These are phyloP conservation scores for Arctopsyche grandis DNA, from an alignment of 1,140 invertebrate species.

Conservation along the genomic window DNA sequence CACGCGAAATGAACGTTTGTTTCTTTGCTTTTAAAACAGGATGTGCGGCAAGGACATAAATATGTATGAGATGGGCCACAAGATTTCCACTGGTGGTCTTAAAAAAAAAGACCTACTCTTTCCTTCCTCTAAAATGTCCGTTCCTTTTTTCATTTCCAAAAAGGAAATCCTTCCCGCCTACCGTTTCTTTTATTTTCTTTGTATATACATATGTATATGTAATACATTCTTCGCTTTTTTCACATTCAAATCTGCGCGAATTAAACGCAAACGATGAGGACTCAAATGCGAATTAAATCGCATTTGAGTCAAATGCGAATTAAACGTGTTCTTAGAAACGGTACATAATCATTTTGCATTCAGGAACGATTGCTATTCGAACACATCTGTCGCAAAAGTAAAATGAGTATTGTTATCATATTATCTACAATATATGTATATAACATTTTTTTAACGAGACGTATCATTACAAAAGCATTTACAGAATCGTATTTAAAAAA, in stretches of 20 bases:
- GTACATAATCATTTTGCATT: slow-evolving; percentile 6
- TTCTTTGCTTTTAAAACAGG: slow-evolving; percentile 19
- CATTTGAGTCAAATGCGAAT: neutral
- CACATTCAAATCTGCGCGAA: neutral
- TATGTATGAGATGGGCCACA: slow-evolving; percentile 40
- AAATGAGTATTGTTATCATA: too few relatives aligned
- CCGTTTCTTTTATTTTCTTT: neutral
- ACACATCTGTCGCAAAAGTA: neutral
- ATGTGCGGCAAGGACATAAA: slow-evolving; percentile 31
- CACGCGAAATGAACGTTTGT: slow-evolving; percentile 9
- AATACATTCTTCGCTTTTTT: slow-evolving; percentile 2
- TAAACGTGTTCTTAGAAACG: neutral
- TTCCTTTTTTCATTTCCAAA: slow-evolving; percentile 18
- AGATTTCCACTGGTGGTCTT: slow-evolving; percentile 25
- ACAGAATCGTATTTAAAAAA: too few relatives aligned
- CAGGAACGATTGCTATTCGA: neutral
- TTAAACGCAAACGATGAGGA: neutral
- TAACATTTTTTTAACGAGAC: too few relatives aligned
- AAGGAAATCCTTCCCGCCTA: neutral
- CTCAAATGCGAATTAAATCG: neutral
- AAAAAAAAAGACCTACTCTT: neutral
- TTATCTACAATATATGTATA: too few relatives aligned
- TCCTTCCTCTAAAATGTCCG: neutral
- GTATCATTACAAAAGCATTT: too few relatives aligned
- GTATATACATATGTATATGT: neutral